Conservation (phyloP, 2,888 invertebrate genomes). For the Habroteleia sp. region DNA sequence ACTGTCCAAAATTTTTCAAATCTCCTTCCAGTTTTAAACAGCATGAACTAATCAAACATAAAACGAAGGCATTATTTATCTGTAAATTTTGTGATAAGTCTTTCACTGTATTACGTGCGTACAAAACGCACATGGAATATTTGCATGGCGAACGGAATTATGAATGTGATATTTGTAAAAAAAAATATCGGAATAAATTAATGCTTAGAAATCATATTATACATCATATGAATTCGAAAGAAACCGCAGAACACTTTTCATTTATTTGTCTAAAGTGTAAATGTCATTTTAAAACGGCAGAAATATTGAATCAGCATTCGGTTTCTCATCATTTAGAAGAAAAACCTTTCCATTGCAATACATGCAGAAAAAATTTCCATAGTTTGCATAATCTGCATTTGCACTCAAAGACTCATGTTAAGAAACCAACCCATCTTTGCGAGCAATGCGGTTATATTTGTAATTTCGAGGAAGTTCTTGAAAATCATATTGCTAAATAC, state of each 20-base stretch:
- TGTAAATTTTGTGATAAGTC: conserved; percentile 8
- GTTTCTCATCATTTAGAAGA: conserved; percentile 2
- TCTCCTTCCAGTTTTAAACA: conserved; percentile 17
- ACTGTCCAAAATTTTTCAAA: conserved; percentile 10
- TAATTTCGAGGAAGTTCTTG: conserved; percentile 16
- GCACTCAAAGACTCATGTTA: conserved; percentile 8
- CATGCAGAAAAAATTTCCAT: conserved; percentile 5
- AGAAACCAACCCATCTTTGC: conserved; percentile 19
- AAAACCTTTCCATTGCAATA: conserved; percentile 1
- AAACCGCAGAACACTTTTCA: conserved; percentile 1
- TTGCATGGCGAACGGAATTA: background rate
- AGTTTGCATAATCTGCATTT: background rate
- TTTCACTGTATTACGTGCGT: conserved; percentile 1
- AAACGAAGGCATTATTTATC: conserved; percentile 9
- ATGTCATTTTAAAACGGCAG: background rate
- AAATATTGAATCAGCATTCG: conserved; percentile 11
- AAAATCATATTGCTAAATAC: conserved; percentile 36
- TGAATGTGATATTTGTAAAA: conserved; percentile 40
- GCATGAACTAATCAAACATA: conserved; percentile 31
- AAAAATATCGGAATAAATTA: background rate
- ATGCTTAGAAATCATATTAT: conserved; percentile 8
- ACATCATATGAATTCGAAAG: background rate
- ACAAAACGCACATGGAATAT: conserved; percentile 3
- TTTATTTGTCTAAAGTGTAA: conserved; percentile 20
- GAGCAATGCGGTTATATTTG: conserved; percentile 52